These are phyloP conservation scores for Rhadina sibilatrix DNA, from an alignment of 2,113 vertebrate species.

Conservation along the genomic window DNA sequence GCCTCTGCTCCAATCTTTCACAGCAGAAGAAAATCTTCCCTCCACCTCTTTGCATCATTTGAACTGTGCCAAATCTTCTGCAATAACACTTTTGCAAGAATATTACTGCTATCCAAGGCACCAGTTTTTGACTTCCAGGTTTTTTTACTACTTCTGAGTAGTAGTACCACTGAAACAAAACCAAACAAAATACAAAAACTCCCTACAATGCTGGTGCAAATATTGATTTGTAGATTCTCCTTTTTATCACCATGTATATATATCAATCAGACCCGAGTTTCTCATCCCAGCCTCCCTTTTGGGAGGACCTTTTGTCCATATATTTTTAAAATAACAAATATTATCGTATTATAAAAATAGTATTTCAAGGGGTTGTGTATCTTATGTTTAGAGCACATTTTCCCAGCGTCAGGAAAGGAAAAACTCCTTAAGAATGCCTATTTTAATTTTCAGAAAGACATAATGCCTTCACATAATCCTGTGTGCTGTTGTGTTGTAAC, in stretches of 20 bases:
- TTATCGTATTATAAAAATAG: background rate
- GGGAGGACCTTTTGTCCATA: background rate
- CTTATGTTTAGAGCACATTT: background rate
- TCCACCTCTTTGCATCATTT: background rate
- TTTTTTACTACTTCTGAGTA: background rate
- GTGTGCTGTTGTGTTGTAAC: fast-evolving
- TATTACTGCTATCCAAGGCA: background rate
- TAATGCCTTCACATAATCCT: background rate
- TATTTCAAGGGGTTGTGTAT: background rate
- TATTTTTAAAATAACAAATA: background rate
- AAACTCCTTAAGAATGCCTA: background rate
- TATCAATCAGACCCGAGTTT: background rate
- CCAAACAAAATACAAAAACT: background rate
- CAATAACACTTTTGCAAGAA: background rate
- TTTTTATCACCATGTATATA: background rate
- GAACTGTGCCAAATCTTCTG: background rate
- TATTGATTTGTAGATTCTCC: background rate
- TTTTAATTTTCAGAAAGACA: background rate
- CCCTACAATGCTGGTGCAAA: background rate
- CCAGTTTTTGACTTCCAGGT: background rate
- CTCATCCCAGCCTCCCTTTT: background rate
- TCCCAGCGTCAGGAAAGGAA: background rate
- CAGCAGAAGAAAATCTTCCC: background rate
- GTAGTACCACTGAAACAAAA: background rate
- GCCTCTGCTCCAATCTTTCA: background rate